Evolutionary conservation across 1,140 invertebrate species (phyloP), one percentile per base, ranked within the genome.

Genomic region (Drosophila ananassae): DNA sequence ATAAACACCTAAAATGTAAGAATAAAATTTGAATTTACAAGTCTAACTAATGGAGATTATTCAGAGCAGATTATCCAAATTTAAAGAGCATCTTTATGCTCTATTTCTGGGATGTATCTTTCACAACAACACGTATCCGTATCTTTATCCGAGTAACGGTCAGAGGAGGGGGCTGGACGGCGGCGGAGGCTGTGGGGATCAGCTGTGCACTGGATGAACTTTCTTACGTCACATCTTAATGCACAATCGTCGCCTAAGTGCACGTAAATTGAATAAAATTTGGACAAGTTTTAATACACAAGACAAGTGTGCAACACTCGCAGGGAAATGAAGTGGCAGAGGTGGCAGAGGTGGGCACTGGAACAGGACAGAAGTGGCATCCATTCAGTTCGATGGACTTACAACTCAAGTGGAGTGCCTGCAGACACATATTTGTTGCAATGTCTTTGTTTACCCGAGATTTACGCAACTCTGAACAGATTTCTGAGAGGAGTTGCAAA

Each of bases 251-350:
- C 83, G 83, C 82, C 77, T 87, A 89, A 87, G 83, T 87, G 83
- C 83, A 89, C 79, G 72, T 87, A 87, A 87, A 87, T 87, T 87
- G 83, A 87, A 87, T 87, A 89, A 77, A 89, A 83, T 89, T 87
- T 89, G 72, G 83, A 87, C 83, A 87, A 89, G 83, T 83, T 87
- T 89, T 87, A 87, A 87, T 87, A 81, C 82, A 81, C 77, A 72
- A 74, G 77, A 77, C 77, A 75, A 68, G 80, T 76, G 83, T 62
- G 69, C 66, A 73, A 61, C 66, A 76, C 56, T 48, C 32, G 10
- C 25, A 52, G 44, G 21, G 32, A 56, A 53, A 46, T 51, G 58
- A 63, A 60, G 63, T 69, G 66, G 32, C 24, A 21, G 7, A 30
- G 12, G 13, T 37, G 30, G 30, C 17, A 28, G 3, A 6, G 25